These are phyloP conservation scores for Phocides pigmalion DNA, from an alignment of 1,140 invertebrate species.

Conservation along the genomic window DNA sequence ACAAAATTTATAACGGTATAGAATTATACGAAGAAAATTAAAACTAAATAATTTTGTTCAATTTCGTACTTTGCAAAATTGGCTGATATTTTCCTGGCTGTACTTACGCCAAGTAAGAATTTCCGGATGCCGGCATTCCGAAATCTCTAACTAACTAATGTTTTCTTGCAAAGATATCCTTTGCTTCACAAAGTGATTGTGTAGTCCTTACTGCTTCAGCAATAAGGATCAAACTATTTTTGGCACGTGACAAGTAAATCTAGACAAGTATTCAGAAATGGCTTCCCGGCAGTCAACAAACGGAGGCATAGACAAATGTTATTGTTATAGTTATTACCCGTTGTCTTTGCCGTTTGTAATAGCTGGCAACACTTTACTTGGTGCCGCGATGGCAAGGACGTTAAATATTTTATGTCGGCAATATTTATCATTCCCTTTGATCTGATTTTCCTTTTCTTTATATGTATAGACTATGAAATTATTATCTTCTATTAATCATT, in stretches of 20 bases:
- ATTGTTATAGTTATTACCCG: conserved; percentile 65
- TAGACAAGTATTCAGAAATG: conserved; percentile 45
- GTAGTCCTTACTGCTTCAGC: neutral
- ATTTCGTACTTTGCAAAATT: conserved; percentile 25
- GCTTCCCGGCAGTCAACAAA: conserved; percentile 48
- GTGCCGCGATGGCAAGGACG: conserved; percentile 23
- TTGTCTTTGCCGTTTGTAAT: conserved; percentile 59
- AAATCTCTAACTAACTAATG: conserved; percentile 36
- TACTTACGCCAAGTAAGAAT: conserved; percentile 27
- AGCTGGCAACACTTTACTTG: conserved; percentile 47
- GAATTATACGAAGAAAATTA: neutral
- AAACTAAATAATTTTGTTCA: conserved; percentile 1
- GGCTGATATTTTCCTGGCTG: conserved; percentile 18
- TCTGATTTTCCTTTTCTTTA: conserved; percentile 27
- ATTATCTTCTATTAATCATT: too few relatives aligned
- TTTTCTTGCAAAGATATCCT: conserved; percentile 26
- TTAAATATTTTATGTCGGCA: conserved; percentile 25
- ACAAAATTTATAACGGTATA: too few relatives aligned
- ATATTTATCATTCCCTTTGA: conserved; percentile 30
- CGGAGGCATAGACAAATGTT: conserved; percentile 56
- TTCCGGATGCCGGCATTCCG: conserved; percentile 32
- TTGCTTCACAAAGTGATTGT: neutral
- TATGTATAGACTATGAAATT: too few relatives aligned
- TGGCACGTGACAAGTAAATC: neutral
- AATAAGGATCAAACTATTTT: conserved; percentile 16